These are phyloP conservation scores for Loris lydekkerianus DNA, from an alignment of 2,797 vertebrate species.

Conservation along the genomic window DNA sequence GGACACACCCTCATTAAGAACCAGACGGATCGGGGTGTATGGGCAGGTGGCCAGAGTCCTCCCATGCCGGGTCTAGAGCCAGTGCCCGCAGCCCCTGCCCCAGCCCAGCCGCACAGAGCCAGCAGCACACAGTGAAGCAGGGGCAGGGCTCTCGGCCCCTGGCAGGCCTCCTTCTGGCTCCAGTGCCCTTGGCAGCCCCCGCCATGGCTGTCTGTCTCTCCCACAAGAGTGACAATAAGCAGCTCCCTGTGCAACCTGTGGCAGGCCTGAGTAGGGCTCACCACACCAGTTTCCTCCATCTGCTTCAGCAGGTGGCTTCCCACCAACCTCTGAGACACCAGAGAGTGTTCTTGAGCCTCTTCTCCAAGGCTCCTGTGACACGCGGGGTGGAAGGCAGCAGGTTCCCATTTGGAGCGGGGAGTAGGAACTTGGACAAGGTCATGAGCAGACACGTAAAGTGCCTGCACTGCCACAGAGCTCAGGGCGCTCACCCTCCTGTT, in stretches of 20 bases:
- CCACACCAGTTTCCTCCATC: rapidly evolving
- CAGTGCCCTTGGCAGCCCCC: rapidly evolving
- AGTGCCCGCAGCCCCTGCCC: background rate
- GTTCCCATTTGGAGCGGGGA: rapidly evolving
- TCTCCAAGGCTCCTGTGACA: background rate
- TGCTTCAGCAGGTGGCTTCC: background rate
- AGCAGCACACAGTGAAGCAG: rapidly evolving
- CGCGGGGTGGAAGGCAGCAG: rapidly evolving
- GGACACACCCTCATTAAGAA: rapidly evolving
- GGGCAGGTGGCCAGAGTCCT: background rate
- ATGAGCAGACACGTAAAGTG: rapidly evolving
- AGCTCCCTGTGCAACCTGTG: rapidly evolving
- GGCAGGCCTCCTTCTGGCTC: rapidly evolving
- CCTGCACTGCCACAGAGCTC: rapidly evolving
- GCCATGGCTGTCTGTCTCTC: background rate
- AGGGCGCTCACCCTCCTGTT: rapidly evolving
- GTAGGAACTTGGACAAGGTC: background rate
- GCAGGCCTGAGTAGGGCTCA: background rate
- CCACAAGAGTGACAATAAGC: rapidly evolving
- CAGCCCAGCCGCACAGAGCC: rapidly evolving
- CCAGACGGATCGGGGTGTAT: rapidly evolving
- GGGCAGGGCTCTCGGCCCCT: rapidly evolving
- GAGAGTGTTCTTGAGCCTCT: rapidly evolving
- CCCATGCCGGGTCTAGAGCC: background rate
- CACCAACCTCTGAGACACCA: rapidly evolving